Percentiles rank a stretch among this genome's conserved stretches.
Conservation (phyloP, 2,888 invertebrate species). For the Poecilobothrus nobilitatus region DNA sequence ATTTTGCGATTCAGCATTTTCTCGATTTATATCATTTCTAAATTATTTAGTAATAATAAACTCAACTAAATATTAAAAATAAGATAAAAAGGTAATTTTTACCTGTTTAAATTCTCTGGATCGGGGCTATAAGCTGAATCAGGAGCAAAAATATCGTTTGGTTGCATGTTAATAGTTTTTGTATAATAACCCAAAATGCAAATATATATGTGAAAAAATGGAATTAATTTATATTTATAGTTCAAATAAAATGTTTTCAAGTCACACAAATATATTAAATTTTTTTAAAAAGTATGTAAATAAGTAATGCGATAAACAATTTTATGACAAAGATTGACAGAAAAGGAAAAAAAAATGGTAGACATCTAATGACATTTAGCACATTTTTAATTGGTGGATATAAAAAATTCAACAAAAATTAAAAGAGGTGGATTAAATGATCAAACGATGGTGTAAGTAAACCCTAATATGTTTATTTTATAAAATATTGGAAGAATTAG, state of each 20-base stretch:
- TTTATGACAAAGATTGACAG: background rate
- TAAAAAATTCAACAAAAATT: too few species aligned
- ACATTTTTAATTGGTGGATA: too few species aligned
- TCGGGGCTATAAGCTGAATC: background rate
- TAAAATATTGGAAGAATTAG: too few species aligned
- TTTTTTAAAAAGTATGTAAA: background rate
- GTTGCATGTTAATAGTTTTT: background rate
- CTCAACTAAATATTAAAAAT: too few species aligned
- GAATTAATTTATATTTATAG: background rate
- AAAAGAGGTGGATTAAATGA: too few species aligned
- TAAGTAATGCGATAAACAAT: background rate
- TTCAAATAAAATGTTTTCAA: background rate
- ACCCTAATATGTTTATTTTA: too few species aligned
- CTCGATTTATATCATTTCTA: background rate
- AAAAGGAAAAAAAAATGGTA: background rate
- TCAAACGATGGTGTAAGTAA: too few species aligned
- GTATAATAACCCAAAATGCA: background rate
- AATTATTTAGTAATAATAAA: background rate
- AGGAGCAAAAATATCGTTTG: background rate
- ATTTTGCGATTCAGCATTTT: background rate
- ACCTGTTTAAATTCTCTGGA: background rate
- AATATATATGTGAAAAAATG: background rate
- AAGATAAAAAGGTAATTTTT: background rate
- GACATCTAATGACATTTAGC: conserved; percentile 1
- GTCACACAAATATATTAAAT: background rate